Percentiles rank a stretch among this genome's conserved stretches.
These are phyloP conservation scores for Electrona antarctica DNA, from an alignment of 2,113 vertebrate species.

Conservation along the genomic window DNA sequence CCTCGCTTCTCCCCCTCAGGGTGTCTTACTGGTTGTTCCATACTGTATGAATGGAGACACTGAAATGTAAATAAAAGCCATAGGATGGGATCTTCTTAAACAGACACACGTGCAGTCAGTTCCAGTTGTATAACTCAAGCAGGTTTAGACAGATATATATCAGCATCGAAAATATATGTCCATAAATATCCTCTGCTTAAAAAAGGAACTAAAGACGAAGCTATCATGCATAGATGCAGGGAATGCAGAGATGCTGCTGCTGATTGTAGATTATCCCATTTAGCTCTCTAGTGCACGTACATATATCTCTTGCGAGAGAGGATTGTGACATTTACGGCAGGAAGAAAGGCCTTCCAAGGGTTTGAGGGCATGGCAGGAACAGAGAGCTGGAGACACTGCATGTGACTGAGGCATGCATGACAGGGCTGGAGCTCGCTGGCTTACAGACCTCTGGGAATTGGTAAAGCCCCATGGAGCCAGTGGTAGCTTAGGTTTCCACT, in stretches of 20 bases:
- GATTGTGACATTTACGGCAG: slow-evolving; percentile 74
- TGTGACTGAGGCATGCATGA: slow-evolving; percentile 43
- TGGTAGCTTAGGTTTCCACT: slow-evolving; percentile 49
- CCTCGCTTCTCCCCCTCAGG: too few relatives aligned
- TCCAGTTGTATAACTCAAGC: slow-evolving; percentile 8
- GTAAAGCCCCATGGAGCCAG: slow-evolving; percentile 56
- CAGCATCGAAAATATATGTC: not conserved
- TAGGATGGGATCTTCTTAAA: not conserved
- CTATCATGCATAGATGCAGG: slow-evolving; percentile 28
- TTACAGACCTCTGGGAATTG: slow-evolving; percentile 65
- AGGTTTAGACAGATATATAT: slow-evolving; percentile 43
- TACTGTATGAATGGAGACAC: not conserved
- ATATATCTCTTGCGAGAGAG: slow-evolving; percentile 68
- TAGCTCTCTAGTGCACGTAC: slow-evolving; percentile 44
- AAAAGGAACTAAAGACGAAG: slow-evolving; percentile 2
- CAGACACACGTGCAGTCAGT: slow-evolving; percentile 6
- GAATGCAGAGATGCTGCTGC: slow-evolving; percentile 48
- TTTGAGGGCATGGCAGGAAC: slow-evolving; percentile 73
- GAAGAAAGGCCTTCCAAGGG: slow-evolving; percentile 70
- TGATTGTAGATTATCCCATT: slow-evolving; percentile 70
- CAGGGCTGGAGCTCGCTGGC: slow-evolving; percentile 38
- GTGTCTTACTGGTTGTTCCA: too few relatives aligned
- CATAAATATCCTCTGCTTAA: slow-evolving; percentile 30
- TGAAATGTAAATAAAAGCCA: not conserved
- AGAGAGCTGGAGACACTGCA: slow-evolving; percentile 33